A percentile compares a stretch with the other conserved stretches of the same genome.
phyloP scores from a whole-genome alignment of 2,113 vertebrate species.

The Bombycilla garrulus region DNA sequence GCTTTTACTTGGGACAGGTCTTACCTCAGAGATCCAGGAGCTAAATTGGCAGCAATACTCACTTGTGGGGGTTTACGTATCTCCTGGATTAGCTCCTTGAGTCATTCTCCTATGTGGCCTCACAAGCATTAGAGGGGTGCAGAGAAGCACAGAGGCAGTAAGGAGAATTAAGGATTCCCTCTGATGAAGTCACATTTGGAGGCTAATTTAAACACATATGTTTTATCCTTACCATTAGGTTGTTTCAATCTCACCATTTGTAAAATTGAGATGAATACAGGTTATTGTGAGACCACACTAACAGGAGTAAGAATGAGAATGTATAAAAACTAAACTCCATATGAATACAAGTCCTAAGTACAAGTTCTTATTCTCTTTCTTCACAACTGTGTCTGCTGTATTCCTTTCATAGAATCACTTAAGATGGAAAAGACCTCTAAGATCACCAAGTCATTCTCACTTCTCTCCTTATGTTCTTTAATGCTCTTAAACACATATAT shows the following conservation, averaged over 20 bases:
- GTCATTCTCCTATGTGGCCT: background rate
- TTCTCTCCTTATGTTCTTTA: background rate
- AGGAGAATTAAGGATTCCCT: background rate
- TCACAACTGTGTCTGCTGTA: background rate
- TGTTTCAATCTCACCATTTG: background rate
- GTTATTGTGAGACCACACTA: background rate
- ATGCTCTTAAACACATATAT: background rate
- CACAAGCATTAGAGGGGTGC: background rate
- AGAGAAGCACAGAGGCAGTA: background rate
- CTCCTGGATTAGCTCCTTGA: background rate
- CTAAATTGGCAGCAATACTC: background rate
- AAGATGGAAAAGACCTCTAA: background rate
- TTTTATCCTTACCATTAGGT: background rate
- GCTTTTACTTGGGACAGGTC: background rate
- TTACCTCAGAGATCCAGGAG: background rate
- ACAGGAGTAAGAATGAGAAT: background rate
- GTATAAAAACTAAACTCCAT: background rate
- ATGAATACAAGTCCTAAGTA: background rate
- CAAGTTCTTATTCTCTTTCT: background rate
- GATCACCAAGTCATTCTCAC: background rate
- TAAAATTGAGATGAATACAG: background rate
- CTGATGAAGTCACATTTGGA: background rate
- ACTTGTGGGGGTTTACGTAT: background rate
- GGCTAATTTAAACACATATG: background rate
- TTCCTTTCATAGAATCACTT: background rate